Evolutionary conservation across 1,140 invertebrate genomes (phyloP), one percentile per base, ranked within the genome.

Genomic region (Araneus ventricosus): DNA sequence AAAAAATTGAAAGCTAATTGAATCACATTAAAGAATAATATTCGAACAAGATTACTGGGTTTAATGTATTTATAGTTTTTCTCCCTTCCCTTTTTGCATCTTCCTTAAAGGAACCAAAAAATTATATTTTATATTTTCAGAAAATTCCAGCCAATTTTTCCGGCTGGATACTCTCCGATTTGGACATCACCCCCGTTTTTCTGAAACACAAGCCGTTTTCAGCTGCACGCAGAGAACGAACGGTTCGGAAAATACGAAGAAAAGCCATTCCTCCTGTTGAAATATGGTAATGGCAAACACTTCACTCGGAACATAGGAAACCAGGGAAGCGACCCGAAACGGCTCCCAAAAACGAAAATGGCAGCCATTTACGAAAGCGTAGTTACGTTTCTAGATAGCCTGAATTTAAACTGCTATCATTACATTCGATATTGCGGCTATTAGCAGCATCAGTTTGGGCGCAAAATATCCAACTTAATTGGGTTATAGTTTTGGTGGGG

Each of bases 321-420:
- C 27, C 34, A 59, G 57, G 80, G n/a, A 84, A 86, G 41, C 61
- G 87, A 45, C 37, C 59, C 63, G 59, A 75, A 88, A 88, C 63
- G 87, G 61, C 67, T 52, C 30, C n/a, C 87, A 59, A n/a, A 86
- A 59, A 67, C 30, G 61, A 88, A 88, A 88, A 88, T 88, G 87
- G 87, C 87, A 8, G 37, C 59, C 63, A 88, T 88, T 88, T 88
- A 84, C 61, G 39, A 37, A 17, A 20, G 87, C 87, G 45, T 52
- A 45, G 87, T 84, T 88, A 88, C 37, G 61, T 30, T 67, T 41
- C 14, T 14, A 88, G 59, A 75, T 41, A 70, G 63, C 59, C 37
- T 34, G 34, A 88, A 67, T 88, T 88, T 88, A 88, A 88, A 88
- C 87, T 67, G 87, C 87, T 27, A 88, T 88, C 87, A 88, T n/a